These are phyloP conservation scores for Lampris megalopsis DNA, from an alignment of 2,113 vertebrate genomes.

Conservation along the genomic window DNA sequence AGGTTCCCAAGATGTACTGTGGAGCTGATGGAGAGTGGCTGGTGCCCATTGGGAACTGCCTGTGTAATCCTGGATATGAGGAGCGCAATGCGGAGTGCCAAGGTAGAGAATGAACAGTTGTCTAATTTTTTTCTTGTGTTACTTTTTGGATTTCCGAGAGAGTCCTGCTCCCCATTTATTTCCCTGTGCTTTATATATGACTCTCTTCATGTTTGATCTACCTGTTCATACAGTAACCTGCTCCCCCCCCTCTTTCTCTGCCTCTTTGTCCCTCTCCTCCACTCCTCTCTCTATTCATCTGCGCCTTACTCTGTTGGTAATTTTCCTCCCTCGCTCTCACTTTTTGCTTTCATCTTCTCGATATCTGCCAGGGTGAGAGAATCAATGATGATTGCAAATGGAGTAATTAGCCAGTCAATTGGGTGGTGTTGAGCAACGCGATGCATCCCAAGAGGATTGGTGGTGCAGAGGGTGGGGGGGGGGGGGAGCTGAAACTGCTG, in stretches of 20 bases:
- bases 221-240: constrained; percentile 1
- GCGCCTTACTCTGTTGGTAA: constrained; percentile 21
- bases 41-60: constrained; percentile 98
- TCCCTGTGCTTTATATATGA: constrained; percentile 22
- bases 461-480: constrained; percentile 28
- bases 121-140: constrained; percentile 23
- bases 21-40: constrained; percentile 98
- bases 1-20: constrained; percentile 99
- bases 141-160: neutral
- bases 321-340: constrained; percentile 13
- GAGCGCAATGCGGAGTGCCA: constrained; percentile 93
- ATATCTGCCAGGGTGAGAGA: constrained; percentile 78
- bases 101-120: constrained; percentile 83
- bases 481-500: constrained; percentile 38
- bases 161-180: neutral
- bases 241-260: constrained; percentile 6
- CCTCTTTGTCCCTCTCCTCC: constrained; percentile 48
- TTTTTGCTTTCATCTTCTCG: constrained; percentile 76
- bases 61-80: constrained; percentile 96
- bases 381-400: constrained; percentile 84
- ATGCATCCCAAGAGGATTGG: constrained; percentile 59
- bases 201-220: neutral
- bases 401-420: constrained; percentile 86
- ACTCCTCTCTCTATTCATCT: neutral
- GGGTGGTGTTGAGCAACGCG: constrained; percentile 82